These are phyloP conservation scores for Lanistes nyassanus DNA, from an alignment of 1,140 invertebrate genomes.

Conservation along the genomic window DNA sequence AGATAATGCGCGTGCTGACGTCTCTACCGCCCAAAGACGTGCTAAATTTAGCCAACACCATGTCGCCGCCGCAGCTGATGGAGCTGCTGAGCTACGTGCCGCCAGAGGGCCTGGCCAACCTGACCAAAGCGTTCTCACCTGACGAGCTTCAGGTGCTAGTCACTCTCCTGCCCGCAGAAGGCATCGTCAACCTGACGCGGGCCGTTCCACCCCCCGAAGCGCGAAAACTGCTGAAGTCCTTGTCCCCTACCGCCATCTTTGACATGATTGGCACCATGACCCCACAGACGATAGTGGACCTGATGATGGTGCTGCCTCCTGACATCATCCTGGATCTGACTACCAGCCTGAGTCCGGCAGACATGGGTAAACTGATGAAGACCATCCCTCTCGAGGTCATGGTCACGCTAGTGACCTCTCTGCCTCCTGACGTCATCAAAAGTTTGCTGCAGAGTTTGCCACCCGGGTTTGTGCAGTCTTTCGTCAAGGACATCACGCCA, in stretches of 20 bases:
- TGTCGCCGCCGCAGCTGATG: slow-evolving; percentile 18
- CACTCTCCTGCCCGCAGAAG: slow-evolving; percentile 8
- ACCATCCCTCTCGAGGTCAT: slow-evolving; percentile 10
- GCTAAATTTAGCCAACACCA: not conserved
- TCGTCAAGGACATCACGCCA: not conserved
- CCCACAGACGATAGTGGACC: slow-evolving; percentile 9
- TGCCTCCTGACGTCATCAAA: slow-evolving; percentile 5
- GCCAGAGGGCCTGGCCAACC: slow-evolving; percentile 10
- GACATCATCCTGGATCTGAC: slow-evolving; percentile 23
- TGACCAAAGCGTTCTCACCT: slow-evolving; percentile 15
- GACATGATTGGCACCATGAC: slow-evolving; percentile 18
- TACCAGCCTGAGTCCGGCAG: slow-evolving; percentile 5
- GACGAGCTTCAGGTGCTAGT: slow-evolving; percentile 22
- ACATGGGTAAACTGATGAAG: slow-evolving; percentile 17
- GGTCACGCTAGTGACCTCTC: slow-evolving; percentile 12
- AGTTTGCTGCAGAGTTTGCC: slow-evolving; percentile 7
- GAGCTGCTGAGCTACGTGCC: slow-evolving; percentile 21
- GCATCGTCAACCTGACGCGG: slow-evolving; percentile 20
- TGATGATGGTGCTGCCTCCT: slow-evolving; percentile 7
- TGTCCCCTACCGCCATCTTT: slow-evolving; percentile 21
- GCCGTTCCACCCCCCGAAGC: slow-evolving; percentile 13
- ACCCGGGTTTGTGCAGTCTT: slow-evolving; percentile 14
- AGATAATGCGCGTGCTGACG: slow-evolving; percentile 25
- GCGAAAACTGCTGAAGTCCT: slow-evolving; percentile 15
- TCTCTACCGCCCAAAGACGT: slow-evolving; percentile 12